phyloP scores from a whole-genome alignment of 2,888 invertebrate genomes.

The Agrotis segetum region DNA sequence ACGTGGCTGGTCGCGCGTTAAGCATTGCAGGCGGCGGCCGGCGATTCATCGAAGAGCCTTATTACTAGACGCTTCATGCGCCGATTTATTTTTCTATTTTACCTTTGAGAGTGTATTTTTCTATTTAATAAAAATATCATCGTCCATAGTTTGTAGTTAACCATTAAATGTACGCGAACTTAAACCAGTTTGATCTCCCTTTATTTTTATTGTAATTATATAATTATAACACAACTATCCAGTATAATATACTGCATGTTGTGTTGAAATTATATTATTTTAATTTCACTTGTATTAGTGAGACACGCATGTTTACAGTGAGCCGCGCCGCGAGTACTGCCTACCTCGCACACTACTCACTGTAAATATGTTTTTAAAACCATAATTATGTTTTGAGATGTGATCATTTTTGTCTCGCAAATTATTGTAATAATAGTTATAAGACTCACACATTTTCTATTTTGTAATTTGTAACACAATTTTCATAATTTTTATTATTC shows the following conservation, averaged over 20 bases:
- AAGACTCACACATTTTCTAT: conserved; percentile 35
- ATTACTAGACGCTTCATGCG: conserved; percentile 51
- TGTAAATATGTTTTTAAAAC: conserved; percentile 8
- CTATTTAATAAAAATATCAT: conserved; percentile 67
- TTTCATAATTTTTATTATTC: conserved; percentile 21
- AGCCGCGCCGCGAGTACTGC: background rate
- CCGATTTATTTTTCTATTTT: conserved; percentile 76
- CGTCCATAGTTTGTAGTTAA: conserved; percentile 59
- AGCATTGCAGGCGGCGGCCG: conserved; percentile 32
- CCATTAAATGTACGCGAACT: conserved; percentile 47
- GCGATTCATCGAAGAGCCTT: conserved; percentile 33
- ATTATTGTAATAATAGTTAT: conserved; percentile 31
- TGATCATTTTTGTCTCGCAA: conserved; percentile 45
- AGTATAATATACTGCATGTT: background rate
- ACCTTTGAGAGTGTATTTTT: conserved; percentile 79
- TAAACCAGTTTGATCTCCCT: conserved; percentile 58
- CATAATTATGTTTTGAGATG: conserved; percentile 12
- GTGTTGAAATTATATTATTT: background rate
- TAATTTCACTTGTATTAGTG: conserved; percentile 2
- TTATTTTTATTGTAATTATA: conserved; percentile 37
- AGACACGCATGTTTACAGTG: background rate
- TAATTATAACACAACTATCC: conserved; percentile 22
- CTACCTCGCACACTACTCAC: background rate
- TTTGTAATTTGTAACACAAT: conserved; percentile 33
- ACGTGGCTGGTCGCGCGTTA: conserved; percentile 26